Base-by-base conservation (phyloP, 2,888 invertebrate genomes). In the Drosophila gaucha region DNA sequence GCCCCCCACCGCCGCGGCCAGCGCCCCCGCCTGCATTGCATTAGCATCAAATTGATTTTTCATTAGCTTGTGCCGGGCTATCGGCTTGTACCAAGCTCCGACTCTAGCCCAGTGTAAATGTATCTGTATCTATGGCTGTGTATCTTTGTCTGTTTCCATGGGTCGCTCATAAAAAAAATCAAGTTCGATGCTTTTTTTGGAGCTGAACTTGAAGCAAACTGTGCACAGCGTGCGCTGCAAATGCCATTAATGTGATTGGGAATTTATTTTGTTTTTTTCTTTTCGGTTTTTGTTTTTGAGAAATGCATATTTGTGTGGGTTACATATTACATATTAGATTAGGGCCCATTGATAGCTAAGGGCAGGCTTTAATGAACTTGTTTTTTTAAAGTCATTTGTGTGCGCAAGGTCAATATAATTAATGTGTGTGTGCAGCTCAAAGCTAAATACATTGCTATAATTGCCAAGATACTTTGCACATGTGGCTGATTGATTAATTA, bases 31-130 rank as follows among this genome's bases (percentile, higher is more conserved):
- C 62, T 24, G 44, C 18, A 67, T 43, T 63, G 70, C 67, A 76
- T 68, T 79, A 72, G 77, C 73, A 78, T 80, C 49, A 78, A 78
- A 79, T 78, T 79, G 78, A 80, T 73, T 79, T 78, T 78, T 79
- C 78, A 79, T 79, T 78, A 78, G 76, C 65, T 68, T 74, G 78
- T 78, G 72, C 72, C 72, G 74, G 74, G 22, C 72, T 30, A 54
- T 43, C 39, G 74, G 62, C 72, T 72, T 68, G 72, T 72, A 72
- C 74, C 73, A 44, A 44, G 38, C 50, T 33, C 36, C 33, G 46
- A 22, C 41, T 50, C 22, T 55, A 44, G 16, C 41, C 16, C 10
- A 16, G 41, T 38, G 43, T 35, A 22, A 43, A n/a, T n/a, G 50
- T 66, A 67, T 38, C 55, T 59, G 54, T 67, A 56, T 47, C 49